Conservation (phyloP, 2,797 vertebrate species). For the Alauda arvensis region DNA sequence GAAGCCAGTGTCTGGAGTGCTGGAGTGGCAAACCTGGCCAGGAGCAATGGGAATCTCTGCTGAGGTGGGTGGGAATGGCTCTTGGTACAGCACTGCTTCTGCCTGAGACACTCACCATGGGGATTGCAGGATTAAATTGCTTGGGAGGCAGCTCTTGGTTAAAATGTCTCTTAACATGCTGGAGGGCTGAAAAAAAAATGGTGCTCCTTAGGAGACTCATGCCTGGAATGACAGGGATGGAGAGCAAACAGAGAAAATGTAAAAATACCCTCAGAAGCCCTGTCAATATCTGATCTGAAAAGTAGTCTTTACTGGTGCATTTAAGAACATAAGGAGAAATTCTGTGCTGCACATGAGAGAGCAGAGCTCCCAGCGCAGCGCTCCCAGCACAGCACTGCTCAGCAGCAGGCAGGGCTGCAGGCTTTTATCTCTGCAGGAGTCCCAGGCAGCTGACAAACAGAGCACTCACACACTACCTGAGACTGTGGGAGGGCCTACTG, state of each 20-base stretch:
- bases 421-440: rapidly evolving
- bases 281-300: neutral
- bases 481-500: neutral
- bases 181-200: neutral
- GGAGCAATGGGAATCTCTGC: neutral
- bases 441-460: neutral
- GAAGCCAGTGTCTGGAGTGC: neutral
- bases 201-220: neutral
- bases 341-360: rapidly evolving
- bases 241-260: neutral
- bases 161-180: neutral
- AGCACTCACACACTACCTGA: neutral
- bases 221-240: neutral
- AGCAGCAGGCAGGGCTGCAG: neutral
- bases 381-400: neutral
- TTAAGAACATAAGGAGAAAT: neutral
- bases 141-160: neutral
- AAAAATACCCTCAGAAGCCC: neutral
- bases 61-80: neutral
- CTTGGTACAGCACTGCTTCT: neutral
- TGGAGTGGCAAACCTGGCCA: neutral
- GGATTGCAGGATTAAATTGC: neutral
- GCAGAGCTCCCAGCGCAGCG: neutral
- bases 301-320: neutral
- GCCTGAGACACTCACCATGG: neutral